Conservation (phyloP, 2,888 invertebrate genomes). For the Taphrorychus bicolor region DNA sequence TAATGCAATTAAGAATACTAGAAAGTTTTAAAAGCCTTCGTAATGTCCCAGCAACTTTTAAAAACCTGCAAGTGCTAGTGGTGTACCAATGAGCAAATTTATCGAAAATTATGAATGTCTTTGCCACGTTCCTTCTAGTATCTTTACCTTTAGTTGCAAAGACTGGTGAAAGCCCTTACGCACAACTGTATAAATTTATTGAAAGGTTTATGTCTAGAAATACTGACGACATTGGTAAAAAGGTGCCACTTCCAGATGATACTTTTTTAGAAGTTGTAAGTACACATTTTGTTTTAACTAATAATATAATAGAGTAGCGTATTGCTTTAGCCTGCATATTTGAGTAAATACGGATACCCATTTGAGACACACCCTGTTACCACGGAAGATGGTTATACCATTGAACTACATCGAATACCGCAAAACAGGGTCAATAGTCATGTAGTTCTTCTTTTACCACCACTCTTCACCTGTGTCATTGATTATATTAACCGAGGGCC, state of each 20-base stretch:
- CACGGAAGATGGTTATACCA: conserved; percentile 80
- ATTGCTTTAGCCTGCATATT: conserved; percentile 58
- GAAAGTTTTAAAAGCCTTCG: too few species aligned
- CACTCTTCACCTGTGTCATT: conserved; percentile 38
- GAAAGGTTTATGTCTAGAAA: background rate
- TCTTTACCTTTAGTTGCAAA: background rate
- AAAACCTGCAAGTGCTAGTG: too few species aligned
- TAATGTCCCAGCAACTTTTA: too few species aligned
- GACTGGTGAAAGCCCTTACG: background rate
- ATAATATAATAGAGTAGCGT: too few species aligned
- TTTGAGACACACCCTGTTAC: conserved; percentile 68
- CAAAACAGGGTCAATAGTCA: conserved; percentile 47
- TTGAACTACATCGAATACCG: conserved; percentile 76
- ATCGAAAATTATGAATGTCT: too few species aligned
- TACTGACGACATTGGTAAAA: background rate
- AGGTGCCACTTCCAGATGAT: background rate
- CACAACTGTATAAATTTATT: background rate
- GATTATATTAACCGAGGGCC: conserved; percentile 44
- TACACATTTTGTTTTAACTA: background rate
- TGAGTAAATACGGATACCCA: conserved; percentile 70
- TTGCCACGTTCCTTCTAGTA: background rate
- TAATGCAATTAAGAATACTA: too few species aligned
- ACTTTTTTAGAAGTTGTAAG: conserved; percentile 1
- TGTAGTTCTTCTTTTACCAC: conserved; percentile 41
- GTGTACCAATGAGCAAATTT: too few species aligned